Percentiles rank a stretch among this genome's conserved stretches.
Conservation (phyloP, 1,140 invertebrate species). For the Adoxophyes honmai region DNA sequence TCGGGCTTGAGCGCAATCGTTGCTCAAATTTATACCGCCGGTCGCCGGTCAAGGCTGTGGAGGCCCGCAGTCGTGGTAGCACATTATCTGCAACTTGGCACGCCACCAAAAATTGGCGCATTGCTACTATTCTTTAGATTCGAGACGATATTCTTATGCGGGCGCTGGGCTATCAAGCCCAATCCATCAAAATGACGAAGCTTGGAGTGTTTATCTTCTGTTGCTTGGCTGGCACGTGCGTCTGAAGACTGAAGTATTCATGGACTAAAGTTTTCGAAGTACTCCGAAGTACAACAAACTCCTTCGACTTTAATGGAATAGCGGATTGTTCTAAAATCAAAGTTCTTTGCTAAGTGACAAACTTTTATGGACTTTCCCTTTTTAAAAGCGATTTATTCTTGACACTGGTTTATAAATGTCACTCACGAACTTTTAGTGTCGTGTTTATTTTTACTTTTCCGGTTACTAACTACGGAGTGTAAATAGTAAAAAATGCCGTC, state of each 20-base stretch:
- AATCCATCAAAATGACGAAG: not conserved
- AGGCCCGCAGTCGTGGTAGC: constrained; percentile 50
- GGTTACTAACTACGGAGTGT: not conserved
- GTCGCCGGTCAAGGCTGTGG: constrained; percentile 61
- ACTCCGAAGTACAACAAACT: not conserved
- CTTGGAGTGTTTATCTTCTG: not conserved
- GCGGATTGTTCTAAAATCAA: too few relatives aligned
- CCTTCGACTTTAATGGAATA: constrained; percentile 4
- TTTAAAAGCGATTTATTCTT: too few relatives aligned
- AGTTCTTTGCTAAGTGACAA: too few relatives aligned
- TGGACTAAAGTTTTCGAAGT: too few relatives aligned
- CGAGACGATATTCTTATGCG: not conserved
- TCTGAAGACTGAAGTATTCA: not conserved
- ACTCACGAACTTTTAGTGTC: constrained; percentile 3
- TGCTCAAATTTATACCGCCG: constrained; percentile 27
- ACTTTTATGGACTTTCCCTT: too few relatives aligned
- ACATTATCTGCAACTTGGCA: constrained; percentile 42
- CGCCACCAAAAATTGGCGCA: constrained; percentile 33
- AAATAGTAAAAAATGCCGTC: not conserved
- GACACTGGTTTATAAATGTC: not conserved
- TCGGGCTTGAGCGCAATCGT: not conserved
- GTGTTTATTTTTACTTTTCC: constrained; percentile 12
- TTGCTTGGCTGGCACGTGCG: not conserved
- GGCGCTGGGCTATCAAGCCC: not conserved
- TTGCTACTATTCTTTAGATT: constrained; percentile 17